Base-by-base conservation (phyloP, 2,888 invertebrate genomes). In the Athrips mouffetella region DNA sequence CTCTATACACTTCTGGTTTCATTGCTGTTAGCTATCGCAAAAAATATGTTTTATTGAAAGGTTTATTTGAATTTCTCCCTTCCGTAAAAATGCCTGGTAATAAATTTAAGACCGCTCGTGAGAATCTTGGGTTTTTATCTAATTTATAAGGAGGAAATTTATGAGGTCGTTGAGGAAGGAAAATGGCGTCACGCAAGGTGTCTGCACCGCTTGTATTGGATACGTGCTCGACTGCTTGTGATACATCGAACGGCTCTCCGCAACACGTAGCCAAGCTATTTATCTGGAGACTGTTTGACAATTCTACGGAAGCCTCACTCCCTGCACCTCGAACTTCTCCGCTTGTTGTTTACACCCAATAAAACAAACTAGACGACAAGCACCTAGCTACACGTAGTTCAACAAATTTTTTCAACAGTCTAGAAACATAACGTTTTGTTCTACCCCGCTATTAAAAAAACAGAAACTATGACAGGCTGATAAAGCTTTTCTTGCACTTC, bases 161-260 rank as follows among this genome's bases (percentile, higher is more conserved):
- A 80, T 77, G 78, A 69, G 73, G 66, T 66, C 60, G 66, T 70
- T 58, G 68, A 71, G 69, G 57, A 63, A 66, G 66, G 18, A 21
- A 69, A 76, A 79, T 78, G 73, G 68, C 70, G 73, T 75, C 80
- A 80, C 80, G 78, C 79, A 74, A 78, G 67, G 62, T 72, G 76
- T 71, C 70, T 70, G 70, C 62, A 65, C 63, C 61, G 65, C 69
- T 73, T 72, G 74, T 77, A 77, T 80, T 74, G 73, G 76, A 68
- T 76, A 77, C 76, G 76, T 77, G 78, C 70, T 59, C 58, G 69
- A n/a, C n/a, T n/a, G n/a, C n/a, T n/a, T 16, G 33, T 71, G 73
- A 75, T 76, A 73, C 76, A 71, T 70, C 67, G 71, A 67, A 67
- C 63, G 54, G 66, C 65, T 70, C 70, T 63, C 72, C 71, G 60